Conservation (phyloP, 1,140 invertebrate genomes). For the Kradibia gibbosae region DNA sequence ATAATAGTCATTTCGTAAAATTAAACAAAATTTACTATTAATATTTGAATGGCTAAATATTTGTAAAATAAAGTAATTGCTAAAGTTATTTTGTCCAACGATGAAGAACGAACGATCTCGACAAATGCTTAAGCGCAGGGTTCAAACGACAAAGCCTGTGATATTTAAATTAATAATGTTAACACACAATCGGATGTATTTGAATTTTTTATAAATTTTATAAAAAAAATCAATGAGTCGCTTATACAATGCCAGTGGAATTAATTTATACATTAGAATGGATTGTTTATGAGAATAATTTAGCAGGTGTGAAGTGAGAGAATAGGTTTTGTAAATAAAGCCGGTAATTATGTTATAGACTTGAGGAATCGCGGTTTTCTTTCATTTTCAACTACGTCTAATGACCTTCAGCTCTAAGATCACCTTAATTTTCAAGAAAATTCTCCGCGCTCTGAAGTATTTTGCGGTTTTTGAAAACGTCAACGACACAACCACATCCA, state of each 20-base stretch:
- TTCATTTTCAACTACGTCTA: constrained; percentile 42
- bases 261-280: constrained; percentile 14
- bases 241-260: constrained; percentile 9
- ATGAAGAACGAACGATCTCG: no score
- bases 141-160: no score
- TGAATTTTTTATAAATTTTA: not conserved
- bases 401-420: constrained; percentile 52
- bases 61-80: no score
- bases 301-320: constrained; percentile 34
- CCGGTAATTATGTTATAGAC: constrained; percentile 17
- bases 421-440: constrained; percentile 53
- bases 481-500: constrained; percentile 53
- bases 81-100: no score
- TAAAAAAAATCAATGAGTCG: not conserved
- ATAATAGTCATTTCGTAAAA: no score
- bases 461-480: constrained; percentile 54
- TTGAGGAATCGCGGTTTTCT: constrained; percentile 49
- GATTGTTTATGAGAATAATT: constrained; percentile 34
- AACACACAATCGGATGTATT: no score
- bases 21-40: no score
- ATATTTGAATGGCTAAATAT: no score
- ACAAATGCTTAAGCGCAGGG: no score
- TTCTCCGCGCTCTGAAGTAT: constrained; percentile 35
- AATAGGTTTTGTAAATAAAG: constrained; percentile 11
- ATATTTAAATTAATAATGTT: no score